Conservation (phyloP, 2,888 invertebrate genomes). For the Emmelina monodactyla region DNA sequence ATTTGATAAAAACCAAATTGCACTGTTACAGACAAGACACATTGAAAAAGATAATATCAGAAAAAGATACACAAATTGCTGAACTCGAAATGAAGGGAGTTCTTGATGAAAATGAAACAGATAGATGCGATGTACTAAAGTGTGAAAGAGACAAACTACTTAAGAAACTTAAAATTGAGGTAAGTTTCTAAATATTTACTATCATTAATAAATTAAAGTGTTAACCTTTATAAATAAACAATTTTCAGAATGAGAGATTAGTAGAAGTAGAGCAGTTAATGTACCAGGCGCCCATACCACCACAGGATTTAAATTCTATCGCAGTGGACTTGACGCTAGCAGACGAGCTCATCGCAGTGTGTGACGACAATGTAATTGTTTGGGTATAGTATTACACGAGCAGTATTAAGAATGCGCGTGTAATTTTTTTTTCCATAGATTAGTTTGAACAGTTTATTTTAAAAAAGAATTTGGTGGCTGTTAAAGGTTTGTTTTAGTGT, state of each 20-base stretch:
- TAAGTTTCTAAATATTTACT: slow-evolving; percentile 22
- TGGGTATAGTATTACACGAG: slow-evolving; percentile 45
- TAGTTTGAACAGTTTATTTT: too few species aligned
- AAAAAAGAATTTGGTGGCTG: too few species aligned
- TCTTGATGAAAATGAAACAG: slow-evolving; percentile 69
- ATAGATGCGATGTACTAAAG: slow-evolving; percentile 72
- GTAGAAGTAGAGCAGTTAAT: slow-evolving; percentile 31
- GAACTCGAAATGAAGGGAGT: slow-evolving; percentile 79
- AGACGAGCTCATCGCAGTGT: slow-evolving; percentile 36
- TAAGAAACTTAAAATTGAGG: slow-evolving; percentile 75
- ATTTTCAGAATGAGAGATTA: slow-evolving; percentile 42
- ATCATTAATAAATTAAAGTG: too few species aligned
- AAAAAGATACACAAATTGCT: slow-evolving; percentile 88
- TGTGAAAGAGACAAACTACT: slow-evolving; percentile 75
- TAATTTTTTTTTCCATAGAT: too few species aligned
- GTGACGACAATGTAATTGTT: slow-evolving; percentile 55
- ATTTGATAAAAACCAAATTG: too few species aligned
- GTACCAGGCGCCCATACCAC: slow-evolving; percentile 19
- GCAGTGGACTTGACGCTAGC: slow-evolving; percentile 39
- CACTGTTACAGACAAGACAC: slow-evolving; percentile 76
- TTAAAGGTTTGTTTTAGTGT: too few species aligned
- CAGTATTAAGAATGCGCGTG: slow-evolving; percentile 51
- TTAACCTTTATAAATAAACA: too few species aligned
- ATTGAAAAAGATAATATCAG: slow-evolving; percentile 82
- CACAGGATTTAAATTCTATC: slow-evolving; percentile 19